Base-by-base conservation (phyloP, 2,888 invertebrate genomes). In the Dysmachus trigonus region DNA sequence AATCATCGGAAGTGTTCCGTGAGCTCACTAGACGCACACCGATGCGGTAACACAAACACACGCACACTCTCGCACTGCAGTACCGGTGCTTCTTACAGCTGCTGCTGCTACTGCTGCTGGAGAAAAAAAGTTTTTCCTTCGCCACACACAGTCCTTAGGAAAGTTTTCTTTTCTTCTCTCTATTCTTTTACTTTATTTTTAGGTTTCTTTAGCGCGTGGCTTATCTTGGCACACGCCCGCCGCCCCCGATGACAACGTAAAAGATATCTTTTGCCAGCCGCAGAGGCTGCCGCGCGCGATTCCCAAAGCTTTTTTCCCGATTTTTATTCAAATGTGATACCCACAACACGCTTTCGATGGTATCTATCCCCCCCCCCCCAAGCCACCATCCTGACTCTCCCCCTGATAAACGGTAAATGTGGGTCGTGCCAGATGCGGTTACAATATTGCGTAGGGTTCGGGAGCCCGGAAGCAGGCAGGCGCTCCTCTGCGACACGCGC, bases 121-220 rank as follows among this genome's bases (percentile, higher is more conserved):
- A 77, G 47, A 77, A 77, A 30, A 77, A 47, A 77, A 77, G 47
- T 27, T 77, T 77, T 38, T 77, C 15, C 33, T 27, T 73, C 73
- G 33, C 73, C 73, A 73, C 73, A 73, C 73, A 33, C 41, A 76
- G 38, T 22, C 35, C 35, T 38, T 38, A 22, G 13, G 76, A 76
- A 76, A 76, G 18, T 62, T 62, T 27, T 62, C 27, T 62, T 62
- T 62, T 27, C 8, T 62, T 13, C 10, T 18, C 18, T 18, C 1
- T n/a, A 18, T 51, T 18, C 8, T 51, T 51, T 74, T 41, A 41
- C 15, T 41, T 38, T 13, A 22, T 53, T 22, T 22, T 10, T 62
- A 76, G 35, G 13, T 38, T 76, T 77, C 15, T 27, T 18, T 30
- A 47, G 77, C 77, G 77, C 77, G 77, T 77, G 77, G 47, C 41